phyloP scores from a whole-genome alignment of 2,888 invertebrate species.

The Artemia sp. region DNA sequence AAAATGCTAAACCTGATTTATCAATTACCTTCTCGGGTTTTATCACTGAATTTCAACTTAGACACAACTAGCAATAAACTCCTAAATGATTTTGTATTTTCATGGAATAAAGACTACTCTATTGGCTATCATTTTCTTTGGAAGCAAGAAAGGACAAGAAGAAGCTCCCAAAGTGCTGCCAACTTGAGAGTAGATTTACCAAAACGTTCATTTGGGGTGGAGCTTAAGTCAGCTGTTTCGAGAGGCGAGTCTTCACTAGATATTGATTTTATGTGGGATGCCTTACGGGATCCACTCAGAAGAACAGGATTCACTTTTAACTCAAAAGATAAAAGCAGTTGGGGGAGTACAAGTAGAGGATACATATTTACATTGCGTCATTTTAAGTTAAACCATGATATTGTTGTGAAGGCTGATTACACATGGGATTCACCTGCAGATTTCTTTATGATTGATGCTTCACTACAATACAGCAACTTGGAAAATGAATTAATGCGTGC shows the following conservation, averaged over 20 bases:
- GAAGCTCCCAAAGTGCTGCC: slow-evolving; percentile 24
- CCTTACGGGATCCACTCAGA: slow-evolving; percentile 26
- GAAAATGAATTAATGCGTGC: not conserved
- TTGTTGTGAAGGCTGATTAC: slow-evolving; percentile 26
- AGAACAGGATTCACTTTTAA: slow-evolving; percentile 25
- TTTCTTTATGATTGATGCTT: not conserved
- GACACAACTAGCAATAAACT: slow-evolving; percentile 23
- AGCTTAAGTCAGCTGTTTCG: slow-evolving; percentile 21
- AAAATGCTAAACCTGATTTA: slow-evolving; percentile 21
- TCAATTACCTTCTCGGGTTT: slow-evolving; percentile 25
- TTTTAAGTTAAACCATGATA: slow-evolving; percentile 25
- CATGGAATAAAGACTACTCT: slow-evolving; percentile 27
- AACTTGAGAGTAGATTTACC: slow-evolving; percentile 27
- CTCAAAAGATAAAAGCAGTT: slow-evolving; percentile 23
- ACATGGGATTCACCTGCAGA: slow-evolving; percentile 7
- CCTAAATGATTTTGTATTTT: slow-evolving; percentile 25
- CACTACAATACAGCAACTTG: not conserved
- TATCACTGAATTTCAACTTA: slow-evolving; percentile 24
- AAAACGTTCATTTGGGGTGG: slow-evolving; percentile 27
- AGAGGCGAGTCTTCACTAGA: slow-evolving; percentile 19
- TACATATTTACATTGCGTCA: slow-evolving; percentile 25
- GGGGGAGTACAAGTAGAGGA: slow-evolving; percentile 23
- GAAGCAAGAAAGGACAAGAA: slow-evolving; percentile 22
- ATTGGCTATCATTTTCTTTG: slow-evolving; percentile 26
- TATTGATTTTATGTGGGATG: slow-evolving; percentile 29